Base-by-base conservation (phyloP, 2,888 invertebrate genomes). In the Euzophera pinguis region DNA sequence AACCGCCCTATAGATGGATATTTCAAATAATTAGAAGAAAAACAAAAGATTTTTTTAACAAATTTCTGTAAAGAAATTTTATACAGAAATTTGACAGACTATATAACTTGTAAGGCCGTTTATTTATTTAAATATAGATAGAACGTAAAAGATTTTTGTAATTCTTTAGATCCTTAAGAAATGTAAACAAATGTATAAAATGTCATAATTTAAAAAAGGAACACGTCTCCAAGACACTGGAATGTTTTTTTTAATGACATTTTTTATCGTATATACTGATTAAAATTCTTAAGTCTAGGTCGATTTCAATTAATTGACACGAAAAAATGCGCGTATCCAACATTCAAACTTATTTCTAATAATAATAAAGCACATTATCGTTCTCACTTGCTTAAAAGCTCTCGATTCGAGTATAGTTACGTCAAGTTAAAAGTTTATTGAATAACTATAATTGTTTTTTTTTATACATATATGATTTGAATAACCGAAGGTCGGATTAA, bases 321-420 rank as follows among this genome's bases (percentile, higher is more conserved):
- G 14, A 32, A 32, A 7, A 32, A 10, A 35, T 35, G 14, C 7
- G 22, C 10, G 37, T 27, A n/a, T 48, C 22, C 48, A 38, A 48
- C 22, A 38, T 38, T 38, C 22, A 48, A 48, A 22, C 48, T 48
- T 48, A 48, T 9, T 37, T 38, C 22, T 48, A 48, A 48, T 37
- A 27, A 48, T 38, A 38, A 48, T 38, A 48, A 48, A 48, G 48
- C 48, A 48, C 48, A 29, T 27, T 27, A 37, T 37, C 14, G 35
- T 37, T 47, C 37, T 47, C 47, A 47, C 38, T 37, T 48, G 13
- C 3, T 4, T 48, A 12, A 27, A 48, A 38, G 37, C 48, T 48
- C 48, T 12, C n/a, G 37, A 45, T 32, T 32, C 29, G 29, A 32
- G 29, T 14, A 7, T 16, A 10, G 5, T 38, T 3, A 16, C 13